phyloP scores from a whole-genome alignment of 2,113 vertebrate genomes.

The Anguilla rostrata region DNA sequence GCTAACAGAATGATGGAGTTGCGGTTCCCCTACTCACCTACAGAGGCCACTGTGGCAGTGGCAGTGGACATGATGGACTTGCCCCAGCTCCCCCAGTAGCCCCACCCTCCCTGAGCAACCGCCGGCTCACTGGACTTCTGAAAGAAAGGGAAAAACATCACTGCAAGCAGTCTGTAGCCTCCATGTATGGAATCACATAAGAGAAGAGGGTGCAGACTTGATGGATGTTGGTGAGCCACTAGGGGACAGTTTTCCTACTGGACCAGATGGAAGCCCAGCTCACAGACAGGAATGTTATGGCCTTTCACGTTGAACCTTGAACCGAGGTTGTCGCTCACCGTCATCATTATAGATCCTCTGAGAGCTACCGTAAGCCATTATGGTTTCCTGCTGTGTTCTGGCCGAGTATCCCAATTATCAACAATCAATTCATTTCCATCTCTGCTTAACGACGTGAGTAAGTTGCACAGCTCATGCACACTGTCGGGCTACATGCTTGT shows the following conservation, averaged over 20 bases:
- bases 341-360: too few species aligned
- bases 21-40: constrained; percentile 75
- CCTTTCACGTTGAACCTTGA: too few species aligned
- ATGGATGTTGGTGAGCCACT: background rate
- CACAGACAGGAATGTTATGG: background rate
- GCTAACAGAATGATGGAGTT: background rate
- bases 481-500: background rate
- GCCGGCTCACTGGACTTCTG: constrained; percentile 56
- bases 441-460: background rate
- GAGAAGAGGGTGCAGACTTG: background rate
- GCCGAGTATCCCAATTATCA: background rate
- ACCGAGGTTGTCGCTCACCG: too few species aligned
- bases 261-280: too few species aligned
- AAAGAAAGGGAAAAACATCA: background rate
- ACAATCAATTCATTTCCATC: too few species aligned
- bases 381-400: background rate
- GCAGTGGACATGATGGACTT: constrained; percentile 91
- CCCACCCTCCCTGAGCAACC: constrained; percentile 81
- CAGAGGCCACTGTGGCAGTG: constrained; percentile 88
- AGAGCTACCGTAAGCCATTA: background rate
- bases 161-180: background rate
- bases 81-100: constrained; percentile 95
- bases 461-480: background rate
- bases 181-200: background rate
- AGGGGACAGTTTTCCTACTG: too few species aligned